Percentiles rank a stretch among this genome's conserved stretches.
Evolutionary conservation across 2,113 vertebrate species (phyloP).

Genomic region (Tylochromis polylepis): DNA sequence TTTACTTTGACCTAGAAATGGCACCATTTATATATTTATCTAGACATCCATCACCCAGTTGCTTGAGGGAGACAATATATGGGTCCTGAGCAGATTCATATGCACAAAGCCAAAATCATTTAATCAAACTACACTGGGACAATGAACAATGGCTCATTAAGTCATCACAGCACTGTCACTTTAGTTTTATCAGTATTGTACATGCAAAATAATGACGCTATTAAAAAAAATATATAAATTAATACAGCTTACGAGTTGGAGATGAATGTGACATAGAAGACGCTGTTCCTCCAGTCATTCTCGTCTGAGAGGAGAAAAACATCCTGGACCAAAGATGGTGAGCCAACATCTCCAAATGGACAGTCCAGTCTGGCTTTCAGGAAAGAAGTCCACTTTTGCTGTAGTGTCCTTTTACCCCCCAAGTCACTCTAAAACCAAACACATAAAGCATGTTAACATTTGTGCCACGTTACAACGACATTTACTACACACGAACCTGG

Average conservation of each 20-base stretch:
- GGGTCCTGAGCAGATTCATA: too few species aligned
- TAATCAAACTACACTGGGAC: neutral
- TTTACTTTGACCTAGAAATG: neutral
- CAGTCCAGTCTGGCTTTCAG: constrained; percentile 13
- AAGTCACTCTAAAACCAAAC: constrained; percentile 2
- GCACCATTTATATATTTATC: neutral
- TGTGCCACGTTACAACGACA: fast-evolving
- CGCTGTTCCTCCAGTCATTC: neutral
- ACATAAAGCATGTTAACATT: neutral
- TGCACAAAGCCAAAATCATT: neutral
- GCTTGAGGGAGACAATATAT: too few species aligned
- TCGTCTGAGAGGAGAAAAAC: neutral
- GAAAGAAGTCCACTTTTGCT: constrained; percentile 12
- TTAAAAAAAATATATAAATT: neutral
- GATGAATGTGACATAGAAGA: constrained; percentile 3
- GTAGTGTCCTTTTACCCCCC: neutral
- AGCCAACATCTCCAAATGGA: neutral
- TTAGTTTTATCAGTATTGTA: neutral
- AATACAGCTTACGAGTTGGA: neutral
- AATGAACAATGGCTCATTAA: neutral
- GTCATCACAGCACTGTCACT: fast-evolving
- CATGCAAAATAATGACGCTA: neutral
- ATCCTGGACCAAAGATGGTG: neutral
- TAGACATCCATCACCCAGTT: neutral
- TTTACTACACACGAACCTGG: neutral